A percentile compares a stretch with the other conserved stretches of the same genome.
Evolutionary conservation across 1,140 invertebrate species (phyloP).

Genomic region (Papilio glaucus): DNA sequence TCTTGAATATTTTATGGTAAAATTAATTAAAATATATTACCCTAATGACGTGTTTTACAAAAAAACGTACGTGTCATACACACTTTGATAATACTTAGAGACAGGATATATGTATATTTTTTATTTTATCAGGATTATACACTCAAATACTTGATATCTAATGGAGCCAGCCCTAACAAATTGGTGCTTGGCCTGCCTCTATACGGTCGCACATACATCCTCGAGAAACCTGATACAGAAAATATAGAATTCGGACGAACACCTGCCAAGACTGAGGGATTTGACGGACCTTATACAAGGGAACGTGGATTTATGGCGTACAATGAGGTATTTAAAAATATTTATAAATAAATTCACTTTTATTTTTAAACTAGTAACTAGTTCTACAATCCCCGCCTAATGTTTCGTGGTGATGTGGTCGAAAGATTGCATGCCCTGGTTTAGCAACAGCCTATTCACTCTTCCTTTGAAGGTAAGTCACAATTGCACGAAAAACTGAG

Average conservation of each 20-base stretch:
- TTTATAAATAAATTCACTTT: background rate
- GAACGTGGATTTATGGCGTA: slow-evolving; percentile 94
- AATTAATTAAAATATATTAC: too few relatives aligned
- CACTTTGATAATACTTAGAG: too few relatives aligned
- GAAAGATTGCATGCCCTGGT: too few relatives aligned
- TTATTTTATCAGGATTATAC: slow-evolving; percentile 37
- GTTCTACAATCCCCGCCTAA: too few relatives aligned
- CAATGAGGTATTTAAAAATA: slow-evolving; percentile 87
- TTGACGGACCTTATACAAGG: slow-evolving; percentile 89
- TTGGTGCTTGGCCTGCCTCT: slow-evolving; percentile 25
- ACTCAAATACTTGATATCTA: slow-evolving; percentile 68
- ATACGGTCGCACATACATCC: slow-evolving; percentile 29
- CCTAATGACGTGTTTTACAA: too few relatives aligned
- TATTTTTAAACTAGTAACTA: too few relatives aligned
- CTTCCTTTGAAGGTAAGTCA: too few relatives aligned
- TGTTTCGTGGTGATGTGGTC: too few relatives aligned
- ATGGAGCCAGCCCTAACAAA: slow-evolving; percentile 51
- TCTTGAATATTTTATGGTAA: too few relatives aligned
- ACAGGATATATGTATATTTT: background rate
- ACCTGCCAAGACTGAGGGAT: slow-evolving; percentile 83
- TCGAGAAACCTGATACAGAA: slow-evolving; percentile 38
- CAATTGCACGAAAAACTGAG: too few relatives aligned
- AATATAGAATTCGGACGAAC: slow-evolving; percentile 64
- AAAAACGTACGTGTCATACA: too few relatives aligned
- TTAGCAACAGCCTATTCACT: too few relatives aligned